Base-by-base conservation (phyloP, 2,888 invertebrate genomes). In the Perdita meconis region DNA sequence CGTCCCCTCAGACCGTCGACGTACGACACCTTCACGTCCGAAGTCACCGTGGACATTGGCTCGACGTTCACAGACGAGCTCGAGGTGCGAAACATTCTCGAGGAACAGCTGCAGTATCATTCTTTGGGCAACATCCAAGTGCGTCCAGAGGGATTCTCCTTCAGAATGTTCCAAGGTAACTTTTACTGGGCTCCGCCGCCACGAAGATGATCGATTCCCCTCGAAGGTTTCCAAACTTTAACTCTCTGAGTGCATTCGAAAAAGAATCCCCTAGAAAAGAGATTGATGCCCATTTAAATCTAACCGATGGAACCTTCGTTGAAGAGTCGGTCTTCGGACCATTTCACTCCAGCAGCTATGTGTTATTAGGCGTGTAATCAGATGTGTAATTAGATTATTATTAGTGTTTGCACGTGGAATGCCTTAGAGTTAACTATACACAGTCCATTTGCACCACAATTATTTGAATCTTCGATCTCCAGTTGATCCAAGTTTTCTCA, bases 21-120 rank as follows among this genome's bases (percentile, higher is more conserved):
- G n/a, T 90, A 91, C 1, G 95, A 96, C 85, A 91, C 93, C 47
- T 95, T 95, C 88, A 93, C 94, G 8, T 94, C 94, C 65, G 94
- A 94, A 88, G 95, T 95, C 24, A 95, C 95, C 0, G 90, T 96
- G 78, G 96, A 96, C 90, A 93, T 97, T 64, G 94, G 95, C 8
- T 95, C 95, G 0, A 93, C 94, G 13, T 94, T 93, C 87, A 94
- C 94, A 60, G 93, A 95, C 80, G 94, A 94, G 12, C 90, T 93
- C 6, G 92, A 92, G 42, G 93, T 95, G 61, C 92, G 92, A 30
- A 89, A 93, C 2, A 90, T 93, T 0, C 91, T 97, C 3, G 93
- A 93, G 59, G 92, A 94, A n/a, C 94, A 95, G 87, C 94, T 96
- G 78, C 91, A 92, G 36, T 93, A 90, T 2, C 93, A 95, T 80